Conservation (phyloP, 2,888 invertebrate genomes). For the Caenorhabditis sp. region DNA sequence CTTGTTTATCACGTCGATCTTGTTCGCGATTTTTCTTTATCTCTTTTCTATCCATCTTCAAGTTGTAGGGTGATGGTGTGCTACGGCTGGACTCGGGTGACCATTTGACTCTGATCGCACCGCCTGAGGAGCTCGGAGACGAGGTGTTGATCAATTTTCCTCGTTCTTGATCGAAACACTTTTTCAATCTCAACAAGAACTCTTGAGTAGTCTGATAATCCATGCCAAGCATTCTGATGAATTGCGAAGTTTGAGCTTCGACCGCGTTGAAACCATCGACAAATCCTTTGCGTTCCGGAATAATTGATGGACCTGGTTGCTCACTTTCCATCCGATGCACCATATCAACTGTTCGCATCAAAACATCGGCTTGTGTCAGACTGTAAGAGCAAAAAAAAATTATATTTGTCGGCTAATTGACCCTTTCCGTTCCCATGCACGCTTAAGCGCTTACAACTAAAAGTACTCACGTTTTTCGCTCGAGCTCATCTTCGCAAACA, state of each 20-base stretch:
- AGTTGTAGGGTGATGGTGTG: conserved; percentile 10
- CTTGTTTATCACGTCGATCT: conserved; percentile 34
- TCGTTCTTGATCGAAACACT: conserved; percentile 21
- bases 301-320: conserved; percentile 22
- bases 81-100: conserved; percentile 5
- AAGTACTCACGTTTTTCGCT: conserved; percentile 5
- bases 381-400: conserved; percentile 10
- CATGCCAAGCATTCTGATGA: conserved; percentile 11
- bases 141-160: background rate
- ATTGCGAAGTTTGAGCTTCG: conserved; percentile 13
- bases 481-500: conserved; percentile 8
- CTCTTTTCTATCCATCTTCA: conserved; percentile 13
- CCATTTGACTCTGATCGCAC: background rate
- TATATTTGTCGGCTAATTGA: conserved; percentile 2
- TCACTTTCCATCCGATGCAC: conserved; percentile 34
- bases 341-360: conserved; percentile 29
- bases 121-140: background rate
- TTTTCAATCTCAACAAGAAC: background rate
- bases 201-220: conserved; percentile 5
- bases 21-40: conserved; percentile 41
- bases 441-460: background rate
- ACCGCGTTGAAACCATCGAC: conserved; percentile 25
- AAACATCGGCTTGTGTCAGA: conserved; percentile 22
- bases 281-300: conserved; percentile 37
- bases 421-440: background rate